phyloP scores from a whole-genome alignment of 2,797 vertebrate species.

The Mastacembelus armatus region DNA sequence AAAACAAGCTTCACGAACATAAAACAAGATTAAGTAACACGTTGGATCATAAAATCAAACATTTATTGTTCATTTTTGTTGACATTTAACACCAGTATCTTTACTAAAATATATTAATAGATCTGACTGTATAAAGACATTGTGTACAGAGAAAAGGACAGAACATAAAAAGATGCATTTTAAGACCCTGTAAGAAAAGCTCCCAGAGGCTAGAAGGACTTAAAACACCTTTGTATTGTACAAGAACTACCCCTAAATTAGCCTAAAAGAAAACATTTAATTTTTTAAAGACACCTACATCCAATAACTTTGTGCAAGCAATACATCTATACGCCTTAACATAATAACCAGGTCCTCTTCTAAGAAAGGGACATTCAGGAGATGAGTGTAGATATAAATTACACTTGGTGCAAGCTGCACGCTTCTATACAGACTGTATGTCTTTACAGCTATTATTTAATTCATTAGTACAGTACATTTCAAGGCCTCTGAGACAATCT shows the following conservation, averaged over 20 bases:
- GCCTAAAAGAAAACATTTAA: conserved; percentile 47
- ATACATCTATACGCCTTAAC: conserved; percentile 16
- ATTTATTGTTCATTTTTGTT: conserved; percentile 82
- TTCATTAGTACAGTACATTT: conserved; percentile 51
- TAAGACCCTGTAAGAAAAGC: conserved; percentile 75
- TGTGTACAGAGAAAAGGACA: conserved; percentile 71
- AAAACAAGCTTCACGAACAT: not conserved
- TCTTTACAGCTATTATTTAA: conserved; percentile 46
- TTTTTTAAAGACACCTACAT: conserved; percentile 54
- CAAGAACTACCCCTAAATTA: conserved; percentile 49
- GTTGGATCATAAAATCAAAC: conserved; percentile 64
- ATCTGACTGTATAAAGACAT: conserved; percentile 82
- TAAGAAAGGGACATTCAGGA: conserved; percentile 61
- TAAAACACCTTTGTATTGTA: conserved; percentile 52
- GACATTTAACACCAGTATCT: conserved; percentile 80
- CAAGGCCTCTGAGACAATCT: conserved; percentile 69
- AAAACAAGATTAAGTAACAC: not conserved
- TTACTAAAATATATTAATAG: conserved; percentile 88
- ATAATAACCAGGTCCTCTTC: conserved; percentile 36
- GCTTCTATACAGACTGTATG: conserved; percentile 40
- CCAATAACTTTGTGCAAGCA: conserved; percentile 41
- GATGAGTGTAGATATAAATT: conserved; percentile 48
- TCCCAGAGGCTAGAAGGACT: conserved; percentile 60
- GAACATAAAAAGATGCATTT: conserved; percentile 71
- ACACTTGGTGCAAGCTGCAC: conserved; percentile 29